Conservation (phyloP, 2,888 invertebrate genomes). For the Leucophenga montana region DNA sequence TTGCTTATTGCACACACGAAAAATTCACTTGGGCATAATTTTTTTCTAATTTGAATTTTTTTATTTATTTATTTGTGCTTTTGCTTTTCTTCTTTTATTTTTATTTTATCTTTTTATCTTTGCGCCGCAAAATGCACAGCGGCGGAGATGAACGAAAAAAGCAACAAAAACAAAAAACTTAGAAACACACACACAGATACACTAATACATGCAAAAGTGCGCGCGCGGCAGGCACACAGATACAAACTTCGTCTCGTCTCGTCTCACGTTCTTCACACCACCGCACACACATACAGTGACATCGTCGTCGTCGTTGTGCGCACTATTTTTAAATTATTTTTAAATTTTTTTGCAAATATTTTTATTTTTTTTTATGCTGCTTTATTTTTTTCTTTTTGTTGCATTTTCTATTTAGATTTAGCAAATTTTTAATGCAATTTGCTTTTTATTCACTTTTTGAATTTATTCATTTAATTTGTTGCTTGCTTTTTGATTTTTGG, state of each 20-base stretch:
- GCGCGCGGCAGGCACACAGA: background rate
- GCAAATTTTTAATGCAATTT: slow-evolving; percentile 39
- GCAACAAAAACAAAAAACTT: too few relatives aligned
- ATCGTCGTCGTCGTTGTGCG: background rate
- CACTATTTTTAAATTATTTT: slow-evolving; percentile 28
- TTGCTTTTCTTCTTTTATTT: slow-evolving; percentile 13
- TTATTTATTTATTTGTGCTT: slow-evolving; percentile 29
- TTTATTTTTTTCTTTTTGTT: slow-evolving; percentile 31
- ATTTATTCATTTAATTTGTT: slow-evolving; percentile 9
- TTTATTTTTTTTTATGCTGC: slow-evolving; percentile 23
- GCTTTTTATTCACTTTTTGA: slow-evolving; percentile 35
- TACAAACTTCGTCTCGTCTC: background rate
- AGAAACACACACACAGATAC: slow-evolving; percentile 10
- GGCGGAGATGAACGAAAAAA: background rate
- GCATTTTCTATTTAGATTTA: slow-evolving; percentile 34
- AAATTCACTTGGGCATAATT: slow-evolving; percentile 21
- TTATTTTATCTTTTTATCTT: slow-evolving; percentile 42
- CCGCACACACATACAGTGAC: background rate
- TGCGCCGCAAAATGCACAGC: slow-evolving; percentile 27
- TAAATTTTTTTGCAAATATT: slow-evolving; percentile 38
- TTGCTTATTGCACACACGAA: slow-evolving; percentile 7
- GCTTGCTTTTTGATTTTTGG: slow-evolving; percentile 50
- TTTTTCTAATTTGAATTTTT: slow-evolving; percentile 25
- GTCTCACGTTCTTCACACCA: background rate
- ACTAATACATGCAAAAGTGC: too few relatives aligned